phyloP scores from a whole-genome alignment of 2,888 invertebrate species.

The Mactromeris polynyma region DNA sequence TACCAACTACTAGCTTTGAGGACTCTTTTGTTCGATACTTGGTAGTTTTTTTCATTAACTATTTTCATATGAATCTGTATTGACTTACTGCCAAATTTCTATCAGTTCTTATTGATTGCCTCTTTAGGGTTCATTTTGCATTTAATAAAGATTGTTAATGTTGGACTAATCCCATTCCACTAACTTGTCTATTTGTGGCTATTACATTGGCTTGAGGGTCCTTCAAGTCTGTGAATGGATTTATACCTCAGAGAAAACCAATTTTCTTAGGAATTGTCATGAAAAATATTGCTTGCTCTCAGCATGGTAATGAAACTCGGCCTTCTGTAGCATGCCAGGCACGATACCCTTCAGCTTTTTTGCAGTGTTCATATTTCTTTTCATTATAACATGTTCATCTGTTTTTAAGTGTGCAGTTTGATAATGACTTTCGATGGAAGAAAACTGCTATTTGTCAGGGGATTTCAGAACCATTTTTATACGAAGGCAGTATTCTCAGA shows the following conservation, averaged over 20 bases:
- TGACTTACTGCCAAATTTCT: conserved; percentile 9
- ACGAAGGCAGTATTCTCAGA: no score
- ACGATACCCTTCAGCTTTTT: not conserved
- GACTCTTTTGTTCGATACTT: not conserved
- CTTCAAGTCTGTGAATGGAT: conserved; percentile 17
- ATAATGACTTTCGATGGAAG: not conserved
- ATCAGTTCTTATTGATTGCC: conserved; percentile 5
- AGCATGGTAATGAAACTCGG: not conserved
- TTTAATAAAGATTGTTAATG: conserved; percentile 13
- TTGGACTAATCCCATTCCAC: not conserved
- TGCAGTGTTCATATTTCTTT: not conserved
- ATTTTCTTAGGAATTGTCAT: conserved; percentile 3
- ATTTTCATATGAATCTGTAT: not conserved
- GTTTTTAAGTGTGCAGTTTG: not conserved
- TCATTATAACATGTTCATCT: not conserved
- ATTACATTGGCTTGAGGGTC: conserved; percentile 13
- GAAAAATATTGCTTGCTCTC: not conserved
- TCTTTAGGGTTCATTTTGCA: conserved; percentile 12
- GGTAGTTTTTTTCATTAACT: not conserved
- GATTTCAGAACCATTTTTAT: not conserved
- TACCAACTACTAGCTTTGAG: no score
- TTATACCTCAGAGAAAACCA: conserved; percentile 6
- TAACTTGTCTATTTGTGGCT: not conserved
- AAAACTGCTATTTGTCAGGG: not conserved
- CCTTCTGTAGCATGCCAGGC: not conserved